These are phyloP conservation scores for Macrostomum lignano DNA, from an alignment of 1,140 invertebrate species.

Conservation along the genomic window DNA sequence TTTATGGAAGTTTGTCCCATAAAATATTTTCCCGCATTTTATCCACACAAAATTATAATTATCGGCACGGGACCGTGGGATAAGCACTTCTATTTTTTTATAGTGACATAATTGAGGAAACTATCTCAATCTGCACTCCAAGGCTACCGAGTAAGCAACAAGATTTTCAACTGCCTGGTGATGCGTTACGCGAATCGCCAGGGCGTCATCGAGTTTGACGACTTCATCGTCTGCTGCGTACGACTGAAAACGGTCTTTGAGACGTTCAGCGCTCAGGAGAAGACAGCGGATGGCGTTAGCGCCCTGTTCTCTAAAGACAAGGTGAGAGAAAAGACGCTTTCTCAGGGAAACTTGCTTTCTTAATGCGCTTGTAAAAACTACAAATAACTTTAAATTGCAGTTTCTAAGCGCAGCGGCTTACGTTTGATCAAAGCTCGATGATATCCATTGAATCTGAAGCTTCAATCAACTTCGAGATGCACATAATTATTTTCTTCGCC, in stretches of 20 bases:
- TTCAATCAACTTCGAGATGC: no score
- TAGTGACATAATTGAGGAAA: not conserved
- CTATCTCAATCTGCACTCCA: not conserved
- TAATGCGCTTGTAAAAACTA: no score
- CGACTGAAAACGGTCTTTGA: slow-evolving; percentile 4
- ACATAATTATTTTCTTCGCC: no score
- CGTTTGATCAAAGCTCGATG: no score
- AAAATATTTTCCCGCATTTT: not conserved
- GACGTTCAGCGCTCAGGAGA: slow-evolving; percentile 5
- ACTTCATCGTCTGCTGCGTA: slow-evolving; percentile 3
- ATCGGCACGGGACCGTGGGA: not conserved
- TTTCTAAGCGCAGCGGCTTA: no score
- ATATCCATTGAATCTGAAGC: no score
- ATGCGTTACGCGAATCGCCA: slow-evolving; percentile 3
- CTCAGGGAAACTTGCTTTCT: no score
- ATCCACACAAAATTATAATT: not conserved
- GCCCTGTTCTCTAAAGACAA: slow-evolving; percentile 4
- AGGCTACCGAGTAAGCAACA: slow-evolving; percentile 5
- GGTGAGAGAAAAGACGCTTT: no score
- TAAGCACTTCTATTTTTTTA: not conserved
- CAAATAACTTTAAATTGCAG: no score
- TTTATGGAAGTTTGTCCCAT: slow-evolving; percentile 1
- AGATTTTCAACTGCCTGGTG: not conserved
- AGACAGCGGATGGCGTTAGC: not conserved
- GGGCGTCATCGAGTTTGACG: slow-evolving; percentile 4